Evolutionary conservation across 2,113 vertebrate genomes (phyloP).

Genomic region (Phasianus colchicus): DNA sequence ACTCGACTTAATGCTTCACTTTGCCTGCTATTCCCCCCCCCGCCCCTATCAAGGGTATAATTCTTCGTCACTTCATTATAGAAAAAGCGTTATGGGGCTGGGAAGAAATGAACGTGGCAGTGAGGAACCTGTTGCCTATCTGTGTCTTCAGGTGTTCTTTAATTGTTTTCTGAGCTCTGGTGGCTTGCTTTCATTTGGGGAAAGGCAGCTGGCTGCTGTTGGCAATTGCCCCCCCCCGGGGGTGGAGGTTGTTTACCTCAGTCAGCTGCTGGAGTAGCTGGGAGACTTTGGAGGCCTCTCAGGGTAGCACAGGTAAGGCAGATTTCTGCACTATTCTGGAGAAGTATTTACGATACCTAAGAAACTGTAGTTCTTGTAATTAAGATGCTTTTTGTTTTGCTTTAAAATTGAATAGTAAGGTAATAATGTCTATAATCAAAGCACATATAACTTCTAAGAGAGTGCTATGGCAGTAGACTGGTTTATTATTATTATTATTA

Average conservation of each 20-base stretch:
- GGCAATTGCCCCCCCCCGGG: neutral
- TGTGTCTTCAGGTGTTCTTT: neutral
- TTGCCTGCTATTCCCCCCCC: too few species aligned
- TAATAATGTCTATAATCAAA: accelerated
- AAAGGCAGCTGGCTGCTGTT: neutral
- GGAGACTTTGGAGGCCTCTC: neutral
- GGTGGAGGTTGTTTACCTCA: neutral
- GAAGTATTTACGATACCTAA: accelerated
- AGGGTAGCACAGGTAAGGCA: accelerated
- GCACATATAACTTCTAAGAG: accelerated
- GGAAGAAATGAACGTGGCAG: neutral
- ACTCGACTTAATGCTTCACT: neutral
- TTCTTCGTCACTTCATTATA: neutral
- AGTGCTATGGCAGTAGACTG: accelerated
- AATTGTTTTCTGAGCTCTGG: neutral
- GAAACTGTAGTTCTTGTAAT: accelerated
- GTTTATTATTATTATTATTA: neutral
- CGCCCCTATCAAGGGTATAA: neutral
- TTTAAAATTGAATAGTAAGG: accelerated
- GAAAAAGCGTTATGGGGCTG: neutral
- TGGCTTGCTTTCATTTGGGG: neutral
- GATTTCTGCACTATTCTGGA: accelerated
- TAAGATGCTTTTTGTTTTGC: accelerated
- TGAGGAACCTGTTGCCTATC: neutral
- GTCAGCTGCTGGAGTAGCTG: too few species aligned